Evolutionary conservation across 2,888 invertebrate genomes (phyloP).

Genomic region (Pecten maximus): DNA sequence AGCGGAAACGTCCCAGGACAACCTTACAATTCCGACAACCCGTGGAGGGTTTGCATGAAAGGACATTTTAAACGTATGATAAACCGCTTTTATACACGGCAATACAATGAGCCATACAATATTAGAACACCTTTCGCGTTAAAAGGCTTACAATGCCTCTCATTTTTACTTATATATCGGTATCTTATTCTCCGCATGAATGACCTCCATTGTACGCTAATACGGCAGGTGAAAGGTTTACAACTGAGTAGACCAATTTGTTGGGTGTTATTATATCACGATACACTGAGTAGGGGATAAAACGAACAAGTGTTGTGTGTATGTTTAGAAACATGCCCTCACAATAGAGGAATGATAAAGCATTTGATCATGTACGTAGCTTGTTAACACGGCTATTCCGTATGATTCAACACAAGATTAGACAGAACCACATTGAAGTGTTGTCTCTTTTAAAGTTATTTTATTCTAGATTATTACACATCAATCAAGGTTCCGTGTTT

Average conservation of each 20-base stretch:
- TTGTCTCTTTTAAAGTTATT: no score
- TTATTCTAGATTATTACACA: no score
- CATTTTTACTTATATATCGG: neutral
- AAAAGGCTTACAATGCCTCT: neutral
- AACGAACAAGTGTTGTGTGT: no score
- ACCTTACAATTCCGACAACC: neutral
- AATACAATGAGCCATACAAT: neutral
- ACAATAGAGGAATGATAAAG: no score
- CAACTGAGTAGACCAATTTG: neutral
- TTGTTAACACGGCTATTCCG: no score
- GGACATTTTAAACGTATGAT: neutral
- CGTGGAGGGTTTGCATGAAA: neutral
- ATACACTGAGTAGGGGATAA: no score
- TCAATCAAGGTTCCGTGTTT: no score
- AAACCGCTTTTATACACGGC: neutral
- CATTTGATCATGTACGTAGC: no score
- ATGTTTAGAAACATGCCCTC: no score
- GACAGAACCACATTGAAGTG: no score
- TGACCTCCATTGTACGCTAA: neutral
- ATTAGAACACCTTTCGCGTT: neutral
- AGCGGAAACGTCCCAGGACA: neutral
- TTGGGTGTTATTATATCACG: neutral
- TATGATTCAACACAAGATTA: no score
- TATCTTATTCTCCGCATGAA: neutral
- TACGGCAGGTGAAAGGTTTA: neutral